phyloP scores from a whole-genome alignment of 2,113 vertebrate genomes.

The Oenanthe melanoleuca region DNA sequence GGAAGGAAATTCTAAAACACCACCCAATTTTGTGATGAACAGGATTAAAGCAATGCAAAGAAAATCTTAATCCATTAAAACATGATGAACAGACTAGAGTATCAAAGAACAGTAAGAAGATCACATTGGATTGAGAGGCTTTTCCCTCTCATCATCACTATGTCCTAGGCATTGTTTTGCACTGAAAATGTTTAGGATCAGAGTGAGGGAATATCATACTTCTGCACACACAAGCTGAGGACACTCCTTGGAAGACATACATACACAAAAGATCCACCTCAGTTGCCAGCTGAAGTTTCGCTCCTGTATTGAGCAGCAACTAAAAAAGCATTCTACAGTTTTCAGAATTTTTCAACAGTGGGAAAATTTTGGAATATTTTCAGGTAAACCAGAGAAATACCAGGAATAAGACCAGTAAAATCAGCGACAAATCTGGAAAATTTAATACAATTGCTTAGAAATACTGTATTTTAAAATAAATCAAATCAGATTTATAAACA shows the following conservation, averaged over 20 bases:
- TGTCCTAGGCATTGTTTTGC: neutral
- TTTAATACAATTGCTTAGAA: neutral
- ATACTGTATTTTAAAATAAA: neutral
- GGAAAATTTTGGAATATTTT: neutral
- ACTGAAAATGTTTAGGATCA: neutral
- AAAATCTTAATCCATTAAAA: conserved; percentile 10
- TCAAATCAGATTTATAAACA: neutral
- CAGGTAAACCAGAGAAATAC: neutral
- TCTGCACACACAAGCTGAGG: neutral
- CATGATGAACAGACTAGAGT: neutral
- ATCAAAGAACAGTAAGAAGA: neutral
- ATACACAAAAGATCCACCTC: rapidly evolving
- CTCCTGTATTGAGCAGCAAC: neutral
- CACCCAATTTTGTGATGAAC: neutral
- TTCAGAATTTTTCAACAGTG: neutral
- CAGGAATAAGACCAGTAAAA: neutral
- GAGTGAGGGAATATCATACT: neutral
- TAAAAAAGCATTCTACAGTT: neutral
- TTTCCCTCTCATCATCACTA: neutral
- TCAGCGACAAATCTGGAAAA: neutral
- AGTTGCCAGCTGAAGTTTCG: neutral
- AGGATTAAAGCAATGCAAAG: neutral
- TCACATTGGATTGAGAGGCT: neutral
- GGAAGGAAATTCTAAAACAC: neutral
- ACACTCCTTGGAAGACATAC: neutral